Conservation (phyloP, 2,113 vertebrate species). For the Thamnophis sirtalis region DNA sequence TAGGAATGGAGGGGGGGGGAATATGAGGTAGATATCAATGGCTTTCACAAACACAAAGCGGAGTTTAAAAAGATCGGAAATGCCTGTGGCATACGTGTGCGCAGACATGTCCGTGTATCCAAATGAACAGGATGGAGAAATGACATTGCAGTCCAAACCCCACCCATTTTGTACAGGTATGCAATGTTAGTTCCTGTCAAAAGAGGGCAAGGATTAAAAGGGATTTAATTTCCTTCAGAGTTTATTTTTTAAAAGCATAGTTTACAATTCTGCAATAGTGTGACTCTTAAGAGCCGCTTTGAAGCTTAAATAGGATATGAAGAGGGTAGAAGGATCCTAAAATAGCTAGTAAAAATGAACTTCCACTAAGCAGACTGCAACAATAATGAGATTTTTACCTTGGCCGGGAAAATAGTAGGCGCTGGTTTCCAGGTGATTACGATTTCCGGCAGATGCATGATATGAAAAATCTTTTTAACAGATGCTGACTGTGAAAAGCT, state of each 20-base stretch:
- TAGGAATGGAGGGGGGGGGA: background rate
- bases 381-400: constrained; percentile 23
- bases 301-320: constrained; percentile 8
- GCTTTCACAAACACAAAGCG: background rate
- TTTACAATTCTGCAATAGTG: background rate
- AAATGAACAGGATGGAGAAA: background rate
- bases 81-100: background rate
- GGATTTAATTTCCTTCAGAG: background rate
- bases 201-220: background rate
- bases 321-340: background rate
- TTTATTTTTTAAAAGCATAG: background rate
- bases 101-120: background rate
- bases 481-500: background rate
- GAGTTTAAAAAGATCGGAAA: background rate
- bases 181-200: background rate
- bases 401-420: constrained; percentile 35
- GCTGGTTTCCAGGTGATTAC: constrained; percentile 30
- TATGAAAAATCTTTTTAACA: constrained; percentile 2
- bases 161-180: background rate
- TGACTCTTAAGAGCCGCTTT: constrained; percentile 7
- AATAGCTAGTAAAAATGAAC: constrained; percentile 3
- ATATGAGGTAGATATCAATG: background rate
- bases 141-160: background rate
- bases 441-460: constrained; percentile 36
- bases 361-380: constrained; percentile 6